A percentile compares a stretch with the other conserved stretches of the same genome.
Evolutionary conservation across 2,888 invertebrate species (phyloP).

Genomic region (Drosophila buzzatii): DNA sequence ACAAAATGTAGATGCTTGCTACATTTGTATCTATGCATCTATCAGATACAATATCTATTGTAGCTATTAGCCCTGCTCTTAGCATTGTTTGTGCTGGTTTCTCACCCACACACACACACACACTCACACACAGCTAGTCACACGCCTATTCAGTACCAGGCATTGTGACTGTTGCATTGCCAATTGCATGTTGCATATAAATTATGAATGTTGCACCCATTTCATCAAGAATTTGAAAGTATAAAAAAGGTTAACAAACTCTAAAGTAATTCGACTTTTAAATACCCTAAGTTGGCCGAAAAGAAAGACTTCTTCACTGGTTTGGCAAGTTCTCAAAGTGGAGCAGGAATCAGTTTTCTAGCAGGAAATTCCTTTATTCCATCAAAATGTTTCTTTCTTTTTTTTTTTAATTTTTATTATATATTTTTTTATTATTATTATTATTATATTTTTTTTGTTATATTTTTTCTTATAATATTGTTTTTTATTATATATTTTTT

Average conservation of each 20-base stretch:
- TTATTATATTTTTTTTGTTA: too few species aligned
- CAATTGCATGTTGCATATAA: slow-evolving; percentile 50
- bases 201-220: slow-evolving; percentile 60
- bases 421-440: too few species aligned
- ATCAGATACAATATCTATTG: slow-evolving; percentile 17
- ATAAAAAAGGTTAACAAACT: not conserved
- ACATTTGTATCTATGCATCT: slow-evolving; percentile 14
- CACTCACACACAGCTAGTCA: too few species aligned
- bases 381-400: too few species aligned
- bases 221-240: slow-evolving; percentile 22
- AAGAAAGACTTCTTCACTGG: too few species aligned
- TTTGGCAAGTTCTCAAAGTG: too few species aligned
- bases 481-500: too few species aligned
- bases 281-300: slow-evolving; percentile 1
- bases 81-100: slow-evolving; percentile 24
- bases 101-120: slow-evolving; percentile 39
- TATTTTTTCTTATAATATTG: too few species aligned
- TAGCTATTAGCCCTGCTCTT: slow-evolving; percentile 3
- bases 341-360: too few species aligned
- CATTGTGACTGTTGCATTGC: slow-evolving; percentile 13
- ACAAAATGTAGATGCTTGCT: slow-evolving; percentile 10
- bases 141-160: slow-evolving; percentile 6
- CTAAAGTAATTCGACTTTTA: not conserved
- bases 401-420: too few species aligned
- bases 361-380: too few species aligned